Evolutionary conservation across 2,797 vertebrate genomes (phyloP), one percentile per base, ranked within the genome.

Genomic region (Iguana delicatissima): DNA sequence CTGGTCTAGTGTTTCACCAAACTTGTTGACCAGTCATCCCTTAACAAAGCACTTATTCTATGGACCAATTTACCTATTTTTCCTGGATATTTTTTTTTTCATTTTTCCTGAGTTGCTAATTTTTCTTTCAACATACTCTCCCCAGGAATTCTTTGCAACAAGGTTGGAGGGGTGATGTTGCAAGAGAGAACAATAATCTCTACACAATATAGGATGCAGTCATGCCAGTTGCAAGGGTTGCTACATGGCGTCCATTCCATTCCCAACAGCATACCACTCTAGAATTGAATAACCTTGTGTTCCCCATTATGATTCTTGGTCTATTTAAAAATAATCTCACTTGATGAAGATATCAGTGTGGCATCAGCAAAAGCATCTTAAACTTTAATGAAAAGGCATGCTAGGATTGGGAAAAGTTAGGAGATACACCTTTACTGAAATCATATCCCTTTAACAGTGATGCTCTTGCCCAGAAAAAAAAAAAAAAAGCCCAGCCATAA

Each of bases 401-500:
- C 26, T 90, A 35, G 35, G 59, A 16, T 29, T 69, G 29, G 14
- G 84, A 93, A 89, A 29, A 82, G 1, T 59, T 93, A 35, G 24
- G 52, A 89, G 57, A 88, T 88, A 83, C 91, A 74, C 92, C n/a
- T 95, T 94, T 95, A 88, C 59, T 0, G 3, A 46, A 93, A 92
- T 90, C 85, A 8, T 0, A 81, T 57, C 52, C 72, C 92, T 94
- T 93, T 91, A 93, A 93, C 87, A 90, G 92, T 81, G 81, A 88
- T 93, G 87, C 83, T 81, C 29, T 89, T 92, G n/a, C 89, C 87
- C 91, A 35, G n/a, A 64, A 84, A 84, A 76, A 76, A 72, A 82
- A 93, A 88, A 93, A 62, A 92, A 26, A 2, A 69, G 7, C 46
- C 87, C 89, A 94, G 89, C 89, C 69, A 24, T 88, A 88, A 93